A percentile compares a stretch with the other conserved stretches of the same genome.
Conservation (phyloP, 2,888 invertebrate species). For the Seira sanloemensis region DNA sequence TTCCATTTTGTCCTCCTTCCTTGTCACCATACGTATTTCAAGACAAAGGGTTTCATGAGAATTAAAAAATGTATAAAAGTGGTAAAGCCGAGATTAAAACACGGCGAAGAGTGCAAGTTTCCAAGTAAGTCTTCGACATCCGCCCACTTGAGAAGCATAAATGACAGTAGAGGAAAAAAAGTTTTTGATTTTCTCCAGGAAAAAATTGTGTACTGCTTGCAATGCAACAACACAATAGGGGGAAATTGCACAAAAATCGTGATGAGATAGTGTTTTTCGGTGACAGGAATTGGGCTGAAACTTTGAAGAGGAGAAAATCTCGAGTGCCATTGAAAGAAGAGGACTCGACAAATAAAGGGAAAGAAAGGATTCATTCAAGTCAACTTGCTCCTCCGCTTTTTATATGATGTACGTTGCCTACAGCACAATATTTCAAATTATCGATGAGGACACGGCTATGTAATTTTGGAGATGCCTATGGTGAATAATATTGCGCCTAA, state of each 20-base stretch:
- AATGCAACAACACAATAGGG: not conserved
- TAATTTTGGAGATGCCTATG: not conserved
- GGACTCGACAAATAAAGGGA: constrained; percentile 49
- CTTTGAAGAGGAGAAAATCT: constrained; percentile 51
- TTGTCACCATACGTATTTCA: not conserved
- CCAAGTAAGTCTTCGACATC: constrained; percentile 43
- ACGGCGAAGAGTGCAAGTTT: constrained; percentile 31
- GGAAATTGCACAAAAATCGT: constrained; percentile 3
- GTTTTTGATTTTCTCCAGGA: not conserved
- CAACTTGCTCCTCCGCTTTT: not conserved
- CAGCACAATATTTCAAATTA: not conserved
- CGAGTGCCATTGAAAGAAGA: constrained; percentile 64
- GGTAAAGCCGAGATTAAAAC: constrained; percentile 48
- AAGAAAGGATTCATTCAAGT: constrained; percentile 43
- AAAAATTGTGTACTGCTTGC: not conserved
- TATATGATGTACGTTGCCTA: not conserved
- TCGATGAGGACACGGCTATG: not conserved
- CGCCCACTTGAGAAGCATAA: constrained; percentile 57
- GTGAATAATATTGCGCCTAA: not conserved
- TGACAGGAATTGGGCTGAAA: constrained; percentile 45
- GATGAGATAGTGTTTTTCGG: constrained; percentile 22
- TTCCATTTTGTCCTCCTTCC: too few relatives aligned
- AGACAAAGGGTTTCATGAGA: not conserved
- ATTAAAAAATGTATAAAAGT: not conserved
- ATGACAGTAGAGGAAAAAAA: constrained; percentile 38